phyloP scores from a whole-genome alignment of 2,888 invertebrate genomes.

The Julus scandinavius region DNA sequence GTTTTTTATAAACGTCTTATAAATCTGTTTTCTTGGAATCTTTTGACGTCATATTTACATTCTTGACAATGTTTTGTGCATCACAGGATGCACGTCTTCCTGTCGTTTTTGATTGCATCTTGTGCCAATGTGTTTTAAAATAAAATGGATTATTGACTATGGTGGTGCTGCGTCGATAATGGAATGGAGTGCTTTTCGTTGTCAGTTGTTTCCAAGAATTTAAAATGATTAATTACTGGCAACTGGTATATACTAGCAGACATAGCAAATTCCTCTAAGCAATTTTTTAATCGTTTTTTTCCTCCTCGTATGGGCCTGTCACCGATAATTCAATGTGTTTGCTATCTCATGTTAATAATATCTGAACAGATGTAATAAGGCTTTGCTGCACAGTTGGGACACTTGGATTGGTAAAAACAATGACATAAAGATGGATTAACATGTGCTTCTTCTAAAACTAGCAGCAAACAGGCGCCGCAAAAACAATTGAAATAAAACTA shows the following conservation, averaged over 20 bases:
- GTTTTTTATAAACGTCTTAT: no score
- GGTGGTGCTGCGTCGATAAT: neutral
- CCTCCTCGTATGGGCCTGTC: neutral
- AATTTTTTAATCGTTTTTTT: conserved; percentile 20
- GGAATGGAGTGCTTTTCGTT: neutral
- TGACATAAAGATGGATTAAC: neutral
- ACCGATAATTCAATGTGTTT: neutral
- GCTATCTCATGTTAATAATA: neutral
- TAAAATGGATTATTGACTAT: neutral
- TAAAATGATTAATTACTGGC: neutral
- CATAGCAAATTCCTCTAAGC: neutral
- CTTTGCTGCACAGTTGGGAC: neutral
- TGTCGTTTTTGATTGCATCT: neutral
- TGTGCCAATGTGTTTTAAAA: neutral
- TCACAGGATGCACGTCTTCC: neutral
- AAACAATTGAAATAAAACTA: neutral
- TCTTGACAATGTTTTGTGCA: neutral
- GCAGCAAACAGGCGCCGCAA: neutral
- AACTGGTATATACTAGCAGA: neutral
- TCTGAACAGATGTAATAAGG: neutral
- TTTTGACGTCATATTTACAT: no score
- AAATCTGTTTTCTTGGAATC: no score
- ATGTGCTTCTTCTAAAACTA: neutral
- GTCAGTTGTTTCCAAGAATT: neutral
- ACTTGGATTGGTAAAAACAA: neutral